Evolutionary conservation across 2,888 invertebrate species (phyloP).

Genomic region (Metalampra italica): DNA sequence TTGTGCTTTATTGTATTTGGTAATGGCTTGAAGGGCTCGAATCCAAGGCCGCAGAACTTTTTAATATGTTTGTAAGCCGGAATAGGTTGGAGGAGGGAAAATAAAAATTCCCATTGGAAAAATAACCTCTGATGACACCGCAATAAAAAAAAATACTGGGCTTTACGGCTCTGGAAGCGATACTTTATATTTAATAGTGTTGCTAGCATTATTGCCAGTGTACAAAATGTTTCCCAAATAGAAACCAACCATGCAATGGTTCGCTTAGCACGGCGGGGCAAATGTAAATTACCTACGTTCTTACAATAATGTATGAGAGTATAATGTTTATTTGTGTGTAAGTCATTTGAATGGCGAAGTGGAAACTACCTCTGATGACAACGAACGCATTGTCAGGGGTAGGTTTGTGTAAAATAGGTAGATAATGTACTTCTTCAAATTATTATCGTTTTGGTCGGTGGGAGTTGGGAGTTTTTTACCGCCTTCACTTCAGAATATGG

Average conservation of each 20-base stretch:
- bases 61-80: no score
- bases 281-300: slow-evolving; percentile 1
- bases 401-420: slow-evolving; percentile 41
- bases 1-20: background rate
- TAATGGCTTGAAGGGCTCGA: no score
- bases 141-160: no score
- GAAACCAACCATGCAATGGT: slow-evolving; percentile 12
- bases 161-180: no score
- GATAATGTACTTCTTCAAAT: slow-evolving; percentile 30
- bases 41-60: no score
- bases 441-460: slow-evolving; percentile 16
- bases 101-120: no score
- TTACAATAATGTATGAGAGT: slow-evolving; percentile 5
- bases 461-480: slow-evolving; percentile 19
- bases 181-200: no score
- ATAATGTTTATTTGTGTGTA: slow-evolving; percentile 26
- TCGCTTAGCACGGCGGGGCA: slow-evolving; percentile 54
- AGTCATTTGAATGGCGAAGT: slow-evolving; percentile 11
- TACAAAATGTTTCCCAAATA: background rate
- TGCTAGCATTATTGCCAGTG: slow-evolving; percentile 5
- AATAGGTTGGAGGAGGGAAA: no score
- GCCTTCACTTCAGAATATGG: no score
- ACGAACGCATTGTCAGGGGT: slow-evolving; percentile 14
- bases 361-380: slow-evolving; percentile 12
- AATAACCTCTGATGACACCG: no score